Percentiles rank a stretch among this genome's conserved stretches.
These are phyloP conservation scores for Drosophila kuntzei DNA, from an alignment of 2,888 invertebrate genomes.

Conservation along the genomic window DNA sequence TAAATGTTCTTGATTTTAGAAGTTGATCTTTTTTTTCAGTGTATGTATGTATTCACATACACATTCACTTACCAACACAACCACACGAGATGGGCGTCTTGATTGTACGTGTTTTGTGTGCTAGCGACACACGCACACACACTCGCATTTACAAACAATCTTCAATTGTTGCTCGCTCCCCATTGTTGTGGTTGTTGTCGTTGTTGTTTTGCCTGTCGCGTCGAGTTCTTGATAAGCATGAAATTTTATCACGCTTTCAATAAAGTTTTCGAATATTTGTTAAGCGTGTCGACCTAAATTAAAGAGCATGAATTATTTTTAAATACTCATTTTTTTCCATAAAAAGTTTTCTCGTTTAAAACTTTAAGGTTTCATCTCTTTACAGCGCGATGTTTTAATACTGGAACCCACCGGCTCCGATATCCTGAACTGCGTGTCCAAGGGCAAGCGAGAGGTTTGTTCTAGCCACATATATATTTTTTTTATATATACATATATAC, in stretches of 20 bases:
- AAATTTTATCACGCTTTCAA: conserved; percentile 84
- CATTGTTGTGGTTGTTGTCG: conserved; percentile 34
- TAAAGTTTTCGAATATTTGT: conserved; percentile 75
- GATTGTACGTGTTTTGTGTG: conserved; percentile 63
- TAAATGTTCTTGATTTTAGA: too few relatives aligned
- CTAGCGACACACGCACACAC: conserved; percentile 15
- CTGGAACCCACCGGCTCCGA: conserved; percentile 93
- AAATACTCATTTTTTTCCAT: too few relatives aligned
- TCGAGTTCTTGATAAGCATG: conserved; percentile 68
- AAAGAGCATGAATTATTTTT: conserved; percentile 21
- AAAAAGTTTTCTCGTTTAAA: too few relatives aligned
- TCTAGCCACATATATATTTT: neutral
- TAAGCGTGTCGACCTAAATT: conserved; percentile 45
- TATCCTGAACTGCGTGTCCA: conserved; percentile 96
- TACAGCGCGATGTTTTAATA: conserved; percentile 94
- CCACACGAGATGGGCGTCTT: conserved; percentile 45
- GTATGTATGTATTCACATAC: neutral
- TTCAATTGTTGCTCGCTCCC: conserved; percentile 69
- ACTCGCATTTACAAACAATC: conserved; percentile 27
- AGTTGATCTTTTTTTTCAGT: too few relatives aligned
- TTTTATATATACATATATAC: neutral
- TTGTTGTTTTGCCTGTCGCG: conserved; percentile 45
- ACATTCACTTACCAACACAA: conserved; percentile 10
- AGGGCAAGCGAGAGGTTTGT: conserved; percentile 96
- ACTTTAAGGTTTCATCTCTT: conserved; percentile 58